A percentile compares a stretch with the other conserved stretches of the same genome.
Conservation (phyloP, 2,113 vertebrate species). For the Prietella phreatophila region DNA sequence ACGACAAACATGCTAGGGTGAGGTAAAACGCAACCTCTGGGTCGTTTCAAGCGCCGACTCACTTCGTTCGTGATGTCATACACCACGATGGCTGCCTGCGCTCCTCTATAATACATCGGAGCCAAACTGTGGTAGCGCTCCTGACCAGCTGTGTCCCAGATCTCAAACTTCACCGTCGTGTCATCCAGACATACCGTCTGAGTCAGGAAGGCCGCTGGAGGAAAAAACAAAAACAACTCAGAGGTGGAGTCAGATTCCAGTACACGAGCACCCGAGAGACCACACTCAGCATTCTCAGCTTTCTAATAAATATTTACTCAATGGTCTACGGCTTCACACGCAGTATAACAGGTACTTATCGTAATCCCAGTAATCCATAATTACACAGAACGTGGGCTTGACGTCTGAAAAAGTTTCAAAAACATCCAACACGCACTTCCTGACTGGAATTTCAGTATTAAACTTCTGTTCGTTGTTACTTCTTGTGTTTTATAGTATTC, state of each 20-base stretch:
- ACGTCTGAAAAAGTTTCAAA: not conserved
- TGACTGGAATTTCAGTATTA: not conserved
- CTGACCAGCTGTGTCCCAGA: conserved; percentile 98
- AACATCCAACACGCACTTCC: not conserved
- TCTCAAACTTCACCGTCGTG: conserved; percentile 99
- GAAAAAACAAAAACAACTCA: conserved; percentile 21
- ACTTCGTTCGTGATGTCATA: conserved; percentile 99
- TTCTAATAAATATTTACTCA: conserved; percentile 2
- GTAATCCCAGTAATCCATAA: not conserved
- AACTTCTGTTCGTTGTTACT: not conserved
- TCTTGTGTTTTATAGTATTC: not conserved
- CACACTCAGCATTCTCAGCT: not conserved
- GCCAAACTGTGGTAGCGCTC: conserved; percentile 98
- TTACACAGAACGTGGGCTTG: not conserved
- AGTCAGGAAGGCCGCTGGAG: conserved; percentile 94
- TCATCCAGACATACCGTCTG: conserved; percentile 99
- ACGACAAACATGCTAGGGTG: not conserved
- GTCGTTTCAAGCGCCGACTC: conserved; percentile 49
- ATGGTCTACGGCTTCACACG: not conserved
- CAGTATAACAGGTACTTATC: not conserved
- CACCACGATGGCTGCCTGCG: conserved; percentile 98
- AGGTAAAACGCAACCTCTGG: not conserved
- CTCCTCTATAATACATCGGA: conserved; percentile 99
- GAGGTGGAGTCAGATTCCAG: not conserved
- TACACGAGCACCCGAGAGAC: not conserved